Base-by-base conservation (phyloP, 2,797 vertebrate genomes). In the Macropus fuliginosus region DNA sequence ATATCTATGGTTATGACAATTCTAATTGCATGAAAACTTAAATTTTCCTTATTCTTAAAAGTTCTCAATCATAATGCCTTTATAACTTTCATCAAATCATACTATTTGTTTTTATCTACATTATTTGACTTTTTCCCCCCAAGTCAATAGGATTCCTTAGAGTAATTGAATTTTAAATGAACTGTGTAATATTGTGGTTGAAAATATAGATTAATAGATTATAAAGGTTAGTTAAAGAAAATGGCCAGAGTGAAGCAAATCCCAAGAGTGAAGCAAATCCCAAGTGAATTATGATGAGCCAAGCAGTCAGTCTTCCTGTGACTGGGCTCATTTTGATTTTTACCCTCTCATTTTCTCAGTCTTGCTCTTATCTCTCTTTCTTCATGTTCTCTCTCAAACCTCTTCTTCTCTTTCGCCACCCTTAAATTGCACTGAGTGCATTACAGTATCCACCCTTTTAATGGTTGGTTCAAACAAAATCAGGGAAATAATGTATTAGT, bases 21-120 rank as follows among this genome's bases (percentile, higher is more conserved):
- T 50, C 12, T 87, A 93, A 54, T 91, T 95, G 57, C 97, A 92
- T 66, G 95, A 90, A 93, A 96, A 93, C 13, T 95, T 96, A 91
- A 93, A 95, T 94, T 90, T 97, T 97, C 31, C n/a, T 54, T 96
- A 57, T 56, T 95, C 54, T 97, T 94, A 55, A n/a, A 90, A 94
- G 56, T 98, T 98, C 94, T 97, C 93, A 98, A 90, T 50, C 96
- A 96, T 94, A 96, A 92, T 96, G 59, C 94, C 96, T 96, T 94
- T 55, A 56, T 56, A 92, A 95, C 90, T 97, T 96, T 96, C 5
- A 96, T 93, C 18, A 92, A 93, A 87, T 28, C 96, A 91, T 62
- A 93, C 92, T 96, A 92, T 54, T 12, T 96, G 40, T 27, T 96
- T 96, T 97, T 92, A 29, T 96, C 96, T 89, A 93, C 10, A 93